Percentiles rank a stretch among this genome's conserved stretches.
phyloP scores from a whole-genome alignment of 2,888 invertebrate genomes.

The Lucinisca nassula region DNA sequence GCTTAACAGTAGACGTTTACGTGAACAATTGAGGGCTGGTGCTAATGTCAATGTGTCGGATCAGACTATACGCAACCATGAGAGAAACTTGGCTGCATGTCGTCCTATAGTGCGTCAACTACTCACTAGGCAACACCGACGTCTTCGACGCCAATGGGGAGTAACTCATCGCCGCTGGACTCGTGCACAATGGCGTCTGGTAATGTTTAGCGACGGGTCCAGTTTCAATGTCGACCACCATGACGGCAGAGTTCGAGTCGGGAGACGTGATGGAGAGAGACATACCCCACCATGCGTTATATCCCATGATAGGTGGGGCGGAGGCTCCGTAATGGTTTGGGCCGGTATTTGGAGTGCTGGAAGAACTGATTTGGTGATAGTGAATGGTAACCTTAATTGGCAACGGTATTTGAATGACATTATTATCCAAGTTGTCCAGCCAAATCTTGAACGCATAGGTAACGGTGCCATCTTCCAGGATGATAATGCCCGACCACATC shows the following conservation, averaged over 20 bases:
- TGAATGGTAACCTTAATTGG: no score
- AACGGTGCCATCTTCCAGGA: slow-evolving; percentile 4
- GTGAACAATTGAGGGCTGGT: no score
- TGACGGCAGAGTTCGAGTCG: background rate
- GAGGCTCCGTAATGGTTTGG: no score
- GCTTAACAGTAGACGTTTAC: background rate
- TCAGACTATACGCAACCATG: background rate
- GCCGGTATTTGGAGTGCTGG: background rate
- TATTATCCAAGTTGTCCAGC: background rate
- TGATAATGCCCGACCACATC: slow-evolving; percentile 19
- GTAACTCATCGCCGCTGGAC: background rate
- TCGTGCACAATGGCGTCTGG: background rate
- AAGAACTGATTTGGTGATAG: no score
- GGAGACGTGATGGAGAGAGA: background rate
- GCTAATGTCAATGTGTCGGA: background rate
- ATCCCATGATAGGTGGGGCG: background rate
- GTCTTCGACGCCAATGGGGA: background rate
- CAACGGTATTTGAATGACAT: background rate
- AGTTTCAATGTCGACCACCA: background rate
- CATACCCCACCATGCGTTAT: background rate
- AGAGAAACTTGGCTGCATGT: background rate
- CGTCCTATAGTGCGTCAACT: slow-evolving; percentile 1
- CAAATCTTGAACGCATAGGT: background rate
- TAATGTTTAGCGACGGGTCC: background rate
- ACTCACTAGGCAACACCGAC: background rate